phyloP scores from a whole-genome alignment of 92 coral and sea anemone genomes.

The Zoanthus solanderi region DNA sequence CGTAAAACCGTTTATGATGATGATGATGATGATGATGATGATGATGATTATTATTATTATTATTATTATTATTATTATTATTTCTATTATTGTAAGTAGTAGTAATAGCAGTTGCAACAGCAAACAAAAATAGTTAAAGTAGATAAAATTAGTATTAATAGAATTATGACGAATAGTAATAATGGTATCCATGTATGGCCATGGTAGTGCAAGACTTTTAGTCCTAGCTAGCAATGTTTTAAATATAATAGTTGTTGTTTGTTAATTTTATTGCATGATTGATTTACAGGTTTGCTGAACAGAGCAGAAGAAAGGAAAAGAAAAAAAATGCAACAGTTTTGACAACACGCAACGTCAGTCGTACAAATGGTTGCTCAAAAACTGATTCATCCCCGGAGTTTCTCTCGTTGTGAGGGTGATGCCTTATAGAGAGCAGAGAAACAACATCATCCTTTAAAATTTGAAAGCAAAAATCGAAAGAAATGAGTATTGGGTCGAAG shows the following conservation, averaged over 20 bases:
- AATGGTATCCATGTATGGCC: too few species aligned
- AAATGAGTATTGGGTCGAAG: neutral
- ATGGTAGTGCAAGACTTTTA: neutral
- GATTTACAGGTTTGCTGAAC: conserved; percentile 24
- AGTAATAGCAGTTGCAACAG: neutral
- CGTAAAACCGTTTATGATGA: too few species aligned
- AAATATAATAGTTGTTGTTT: neutral
- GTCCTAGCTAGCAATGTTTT: too few species aligned
- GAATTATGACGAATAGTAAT: neutral
- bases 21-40: too few species aligned
- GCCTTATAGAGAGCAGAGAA: neutral
- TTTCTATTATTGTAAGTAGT: neutral
- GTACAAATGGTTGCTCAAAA: neutral
- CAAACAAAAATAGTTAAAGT: neutral
- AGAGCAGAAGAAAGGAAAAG: conserved; percentile 10
- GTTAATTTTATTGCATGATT: neutral
- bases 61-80: too few species aligned
- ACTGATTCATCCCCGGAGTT: neutral
- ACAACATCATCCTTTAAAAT: neutral
- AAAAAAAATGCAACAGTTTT: neutral
- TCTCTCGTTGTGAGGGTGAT: neutral
- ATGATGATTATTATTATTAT: too few species aligned
- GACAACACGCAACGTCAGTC: conserved; percentile 12
- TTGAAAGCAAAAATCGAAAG: conserved; percentile 3
- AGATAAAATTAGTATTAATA: neutral